Evolutionary conservation across 2,113 vertebrate species (phyloP).

Genomic region (Saccopteryx leptura): DNA sequence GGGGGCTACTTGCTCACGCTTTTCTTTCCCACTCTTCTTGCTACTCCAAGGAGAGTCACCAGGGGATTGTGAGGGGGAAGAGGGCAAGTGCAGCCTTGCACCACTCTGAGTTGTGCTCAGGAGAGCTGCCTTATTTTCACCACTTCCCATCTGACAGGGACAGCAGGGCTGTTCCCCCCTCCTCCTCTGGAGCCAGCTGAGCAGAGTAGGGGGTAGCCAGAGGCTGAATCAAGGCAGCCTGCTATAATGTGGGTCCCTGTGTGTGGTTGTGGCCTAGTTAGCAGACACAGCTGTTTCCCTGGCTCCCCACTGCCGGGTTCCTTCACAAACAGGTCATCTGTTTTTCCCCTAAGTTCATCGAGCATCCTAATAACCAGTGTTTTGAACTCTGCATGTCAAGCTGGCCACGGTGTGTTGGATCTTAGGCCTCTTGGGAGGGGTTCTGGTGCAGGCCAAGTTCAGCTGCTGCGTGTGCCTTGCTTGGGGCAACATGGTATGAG

Average conservation of each 20-base stretch:
- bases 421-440: not conserved
- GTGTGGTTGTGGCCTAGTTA: not conserved
- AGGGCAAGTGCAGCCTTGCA: not conserved
- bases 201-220: not conserved
- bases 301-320: not conserved
- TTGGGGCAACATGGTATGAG: too few species aligned
- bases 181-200: not conserved
- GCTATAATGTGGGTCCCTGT: not conserved
- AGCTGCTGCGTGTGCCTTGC: not conserved
- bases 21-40: not conserved
- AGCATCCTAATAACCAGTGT: not conserved
- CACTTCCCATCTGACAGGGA: not conserved
- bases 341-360: not conserved
- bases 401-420: not conserved
- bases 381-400: not conserved
- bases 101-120: not conserved
- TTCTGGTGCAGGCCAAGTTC: not conserved
- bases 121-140: not conserved
- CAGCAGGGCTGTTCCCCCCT: not conserved
- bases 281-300: not conserved
- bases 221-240: not conserved
- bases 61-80: not conserved
- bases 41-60: not conserved
- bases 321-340: not conserved
- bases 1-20: not conserved